Evolutionary conservation across 2,888 invertebrate genomes (phyloP).

Genomic region (Leptodirus hochenwartii): DNA sequence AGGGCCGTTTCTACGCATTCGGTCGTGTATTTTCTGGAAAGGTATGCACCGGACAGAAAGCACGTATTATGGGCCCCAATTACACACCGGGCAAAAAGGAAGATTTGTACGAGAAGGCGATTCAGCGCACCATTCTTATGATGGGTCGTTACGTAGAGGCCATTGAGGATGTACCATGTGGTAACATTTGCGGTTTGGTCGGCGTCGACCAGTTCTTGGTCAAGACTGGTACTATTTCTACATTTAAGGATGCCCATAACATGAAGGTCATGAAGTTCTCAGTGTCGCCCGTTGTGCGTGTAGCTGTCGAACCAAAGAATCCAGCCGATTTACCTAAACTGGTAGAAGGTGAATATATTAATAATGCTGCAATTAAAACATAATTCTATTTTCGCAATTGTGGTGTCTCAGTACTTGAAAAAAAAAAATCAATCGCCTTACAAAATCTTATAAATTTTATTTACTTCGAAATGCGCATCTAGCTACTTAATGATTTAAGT

Average conservation of each 20-base stretch:
- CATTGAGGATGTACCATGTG: constrained; percentile 97
- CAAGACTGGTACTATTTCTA: constrained; percentile 98
- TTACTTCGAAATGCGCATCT: too few relatives aligned
- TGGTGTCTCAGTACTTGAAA: constrained; percentile 16
- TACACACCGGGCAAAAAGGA: constrained; percentile 96
- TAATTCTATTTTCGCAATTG: constrained; percentile 1
- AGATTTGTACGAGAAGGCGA: constrained; percentile 96
- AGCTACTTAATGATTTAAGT: too few relatives aligned
- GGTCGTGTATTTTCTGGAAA: constrained; percentile 99
- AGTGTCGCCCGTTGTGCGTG: constrained; percentile 97
- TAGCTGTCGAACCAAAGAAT: constrained; percentile 98
- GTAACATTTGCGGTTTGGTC: constrained; percentile 97
- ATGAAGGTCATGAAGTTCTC: constrained; percentile 99
- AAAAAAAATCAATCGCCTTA: too few relatives aligned
- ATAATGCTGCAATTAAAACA: constrained; percentile 4
- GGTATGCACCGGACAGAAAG: constrained; percentile 67
- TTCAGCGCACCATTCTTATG: constrained; percentile 99
- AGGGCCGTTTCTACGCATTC: constrained; percentile 99
- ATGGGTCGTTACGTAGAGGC: constrained; percentile 99
- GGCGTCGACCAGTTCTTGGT: constrained; percentile 99
- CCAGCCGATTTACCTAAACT: constrained; percentile 98
- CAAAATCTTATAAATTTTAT: too few relatives aligned
- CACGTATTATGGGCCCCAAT: constrained; percentile 99
- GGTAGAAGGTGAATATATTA: constrained; percentile 51
- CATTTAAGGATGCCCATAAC: constrained; percentile 98